Base-by-base conservation (phyloP, 2,797 vertebrate genomes). In the Phyllotis vaccarum region DNA sequence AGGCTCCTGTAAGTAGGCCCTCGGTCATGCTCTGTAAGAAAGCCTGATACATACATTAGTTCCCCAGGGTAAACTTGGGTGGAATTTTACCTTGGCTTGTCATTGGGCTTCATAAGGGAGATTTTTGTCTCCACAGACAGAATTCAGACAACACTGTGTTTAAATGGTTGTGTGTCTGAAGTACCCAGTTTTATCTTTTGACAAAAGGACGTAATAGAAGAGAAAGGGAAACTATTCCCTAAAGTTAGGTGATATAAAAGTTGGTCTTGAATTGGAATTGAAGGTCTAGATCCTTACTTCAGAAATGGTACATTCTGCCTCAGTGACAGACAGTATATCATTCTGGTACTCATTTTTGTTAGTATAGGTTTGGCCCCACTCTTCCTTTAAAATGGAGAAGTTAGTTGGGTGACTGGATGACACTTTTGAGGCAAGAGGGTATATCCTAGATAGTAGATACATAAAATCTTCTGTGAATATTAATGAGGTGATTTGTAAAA, bases 161-260 rank as follows among this genome's bases (percentile, higher is more conserved):
- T 91, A 78, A 85, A 64, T 90, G 76, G 56, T 34, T 91, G 17
- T 89, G 31, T 93, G 10, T 19, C 34, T 64, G 54, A 93, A 29
- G 29, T 86, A 17, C 8, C 68, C 6, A 40, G 43, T 93, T 93
- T 95, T 88, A 83, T 52, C 10, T 49, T 93, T 37, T 64, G 52
- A 66, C 37, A 74, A 17, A 58, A 76, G 66, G 8, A 29, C 9
- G 29, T 70, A 29, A 52, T 37, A 72, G 54, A 62, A 78, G n/a
- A 54, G 93, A 90, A 78, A 43, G 19, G 27, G 64, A 79, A 86
- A 88, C 11, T 43, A 31, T 95, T 92, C 40, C 27, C 11, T 80
- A 72, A 90, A 76, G 43, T 62, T 74, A 54, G 27, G 58, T n/a
- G 58, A n/a, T 43, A 27, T 27, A 56, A 49, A 91, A 94, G 31